Evolutionary conservation across 2,888 invertebrate species (phyloP), one percentile per base, ranked within the genome.

Genomic region (Eutolmus rufibarbis): DNA sequence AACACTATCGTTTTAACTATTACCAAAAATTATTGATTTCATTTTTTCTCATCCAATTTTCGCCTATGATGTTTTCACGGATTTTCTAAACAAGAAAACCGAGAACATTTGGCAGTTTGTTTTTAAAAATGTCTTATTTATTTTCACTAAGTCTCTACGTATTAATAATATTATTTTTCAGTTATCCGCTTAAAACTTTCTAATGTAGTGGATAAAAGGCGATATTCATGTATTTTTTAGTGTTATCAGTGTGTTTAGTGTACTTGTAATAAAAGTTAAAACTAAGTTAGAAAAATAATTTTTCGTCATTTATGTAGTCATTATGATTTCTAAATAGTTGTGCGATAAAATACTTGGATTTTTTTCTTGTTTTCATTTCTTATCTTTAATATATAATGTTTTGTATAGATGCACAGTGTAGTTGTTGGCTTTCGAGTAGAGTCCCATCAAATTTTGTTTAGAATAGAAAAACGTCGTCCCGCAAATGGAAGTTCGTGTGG

Each of bases 281-380:
- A 84, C 84, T 84, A 84, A 84, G 57, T 57, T 84, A 84, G 66
- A 84, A 84, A 84, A 84, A 84, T 84, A 84, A 84, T 66, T 66
- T 82, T 84, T 84, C 34, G 31, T 84, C 66, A 66, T 84, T 79
- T 46, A 23, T 74, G 79, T 79, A 74, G 28, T 81, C 34, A 74
- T 57, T 79, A 46, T 79, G 78, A 46, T 86, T 57, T 34, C 81
- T 81, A 77, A 77, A 76, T 77, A 66, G 43, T 84, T 84, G 84
- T 84, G 81, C 87, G 74, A 74, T 87, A 56, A 82, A 87, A 82
- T 87, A 84, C 37, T 87, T 76, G 76, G 51, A 46, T 87, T 87
- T n/a, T 28, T 82, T 51, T 19, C 56, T 40, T 82, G 19, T 40
- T 66, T 66, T 23, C 8, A 28, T 23, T 23, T 66, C 23, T 4